phyloP scores from a whole-genome alignment of 1,140 invertebrate genomes.

The Ladona fulva region DNA sequence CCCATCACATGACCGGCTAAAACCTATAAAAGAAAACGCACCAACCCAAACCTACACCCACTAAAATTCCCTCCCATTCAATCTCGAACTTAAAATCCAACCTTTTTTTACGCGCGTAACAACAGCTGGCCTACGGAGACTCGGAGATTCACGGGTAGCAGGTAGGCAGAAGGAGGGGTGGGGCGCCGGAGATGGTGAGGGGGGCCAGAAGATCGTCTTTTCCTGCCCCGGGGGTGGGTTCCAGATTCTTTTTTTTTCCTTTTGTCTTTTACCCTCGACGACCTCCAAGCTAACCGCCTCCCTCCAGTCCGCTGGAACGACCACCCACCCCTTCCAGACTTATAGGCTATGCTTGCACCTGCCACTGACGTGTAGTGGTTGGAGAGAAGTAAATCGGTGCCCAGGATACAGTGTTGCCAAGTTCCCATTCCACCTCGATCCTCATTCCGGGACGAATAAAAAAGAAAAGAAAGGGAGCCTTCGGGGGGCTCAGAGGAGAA shows the following conservation, averaged over 20 bases:
- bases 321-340: neutral
- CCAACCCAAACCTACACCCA: too few relatives aligned
- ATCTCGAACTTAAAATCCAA: too few relatives aligned
- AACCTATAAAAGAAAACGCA: too few relatives aligned
- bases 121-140: neutral
- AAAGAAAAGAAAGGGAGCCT: neutral
- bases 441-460: neutral
- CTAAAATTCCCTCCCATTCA: too few relatives aligned
- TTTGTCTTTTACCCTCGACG: neutral
- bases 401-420: neutral
- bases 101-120: neutral
- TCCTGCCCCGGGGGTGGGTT: neutral
- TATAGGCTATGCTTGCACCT: slow-evolving; percentile 3
- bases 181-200: neutral
- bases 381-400: neutral
- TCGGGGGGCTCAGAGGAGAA: neutral
- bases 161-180: neutral
- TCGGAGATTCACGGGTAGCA: neutral
- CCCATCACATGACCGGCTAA: too few relatives aligned
- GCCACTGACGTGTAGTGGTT: neutral
- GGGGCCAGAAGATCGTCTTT: neutral
- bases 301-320: neutral
- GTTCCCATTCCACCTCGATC: neutral
- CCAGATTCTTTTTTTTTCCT: neutral
- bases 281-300: neutral